Percentiles rank a stretch among this genome's conserved stretches.
Evolutionary conservation across 2,888 invertebrate genomes (phyloP).

Genomic region (Tenthredo notha): DNA sequence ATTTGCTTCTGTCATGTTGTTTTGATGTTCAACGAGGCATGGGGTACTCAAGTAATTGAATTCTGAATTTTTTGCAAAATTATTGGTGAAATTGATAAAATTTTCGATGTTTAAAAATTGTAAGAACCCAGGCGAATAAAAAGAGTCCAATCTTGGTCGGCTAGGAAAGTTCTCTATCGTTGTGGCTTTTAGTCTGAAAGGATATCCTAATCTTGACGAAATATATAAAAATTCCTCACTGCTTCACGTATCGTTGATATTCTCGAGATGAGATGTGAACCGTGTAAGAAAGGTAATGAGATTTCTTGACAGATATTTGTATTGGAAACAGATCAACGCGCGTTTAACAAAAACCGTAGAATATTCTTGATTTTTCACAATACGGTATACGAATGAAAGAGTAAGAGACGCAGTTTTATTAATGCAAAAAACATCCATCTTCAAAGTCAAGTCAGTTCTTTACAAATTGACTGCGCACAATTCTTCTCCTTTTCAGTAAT

Average conservation of each 20-base stretch:
- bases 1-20: background rate
- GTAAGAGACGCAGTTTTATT: background rate
- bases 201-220: conserved; percentile 32
- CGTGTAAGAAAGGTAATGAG: conserved; percentile 9
- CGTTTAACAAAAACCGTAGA: background rate
- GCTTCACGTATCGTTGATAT: conserved; percentile 1
- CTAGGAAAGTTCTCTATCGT: background rate
- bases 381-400: background rate
- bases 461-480: background rate
- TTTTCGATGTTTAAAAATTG: background rate
- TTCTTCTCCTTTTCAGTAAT: background rate
- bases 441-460: background rate
- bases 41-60: background rate
- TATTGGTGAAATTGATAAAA: background rate
- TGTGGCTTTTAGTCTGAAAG: background rate
- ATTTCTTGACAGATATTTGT: conserved; percentile 29
- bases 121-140: background rate
- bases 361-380: background rate
- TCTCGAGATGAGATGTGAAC: background rate
- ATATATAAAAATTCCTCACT: conserved; percentile 23
- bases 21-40: background rate
- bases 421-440: background rate
- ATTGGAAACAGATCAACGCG: conserved; percentile 34
- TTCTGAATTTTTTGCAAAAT: background rate
- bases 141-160: background rate